A percentile compares a stretch with the other conserved stretches of the same genome.
phyloP scores from a whole-genome alignment of 2,888 invertebrate species.

The Parelbella ahira region DNA sequence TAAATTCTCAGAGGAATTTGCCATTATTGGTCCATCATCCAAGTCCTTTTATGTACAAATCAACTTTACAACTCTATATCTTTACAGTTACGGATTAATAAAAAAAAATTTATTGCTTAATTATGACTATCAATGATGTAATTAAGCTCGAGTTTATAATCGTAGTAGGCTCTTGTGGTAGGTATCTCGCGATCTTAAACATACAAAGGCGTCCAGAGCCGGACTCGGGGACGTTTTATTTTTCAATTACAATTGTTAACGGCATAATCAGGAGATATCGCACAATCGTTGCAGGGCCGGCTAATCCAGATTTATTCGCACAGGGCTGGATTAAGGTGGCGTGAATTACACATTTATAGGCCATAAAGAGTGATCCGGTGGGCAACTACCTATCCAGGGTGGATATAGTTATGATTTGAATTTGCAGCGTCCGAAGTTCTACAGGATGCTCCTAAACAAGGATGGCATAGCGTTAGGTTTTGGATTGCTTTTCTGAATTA shows the following conservation, averaged over 20 bases:
- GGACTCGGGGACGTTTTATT: slow-evolving; percentile 48
- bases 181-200: too few species aligned
- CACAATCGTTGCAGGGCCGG: slow-evolving; percentile 67
- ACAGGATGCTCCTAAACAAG: slow-evolving; percentile 25
- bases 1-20: too few species aligned
- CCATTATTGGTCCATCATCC: too few species aligned
- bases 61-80: too few species aligned
- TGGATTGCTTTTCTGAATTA: too few species aligned
- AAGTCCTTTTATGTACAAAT: too few species aligned
- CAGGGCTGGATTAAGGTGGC: slow-evolving; percentile 77
- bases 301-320: slow-evolving; percentile 78
- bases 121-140: too few species aligned
- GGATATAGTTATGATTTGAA: slow-evolving; percentile 69
- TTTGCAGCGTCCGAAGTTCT: slow-evolving; percentile 37
- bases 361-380: slow-evolving; percentile 80
- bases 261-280: slow-evolving; percentile 72
- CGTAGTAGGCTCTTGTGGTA: too few species aligned
- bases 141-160: too few species aligned
- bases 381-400: slow-evolving; percentile 63
- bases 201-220: slow-evolving; percentile 26
- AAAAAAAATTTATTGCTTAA: too few species aligned
- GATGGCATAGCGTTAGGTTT: too few species aligned
- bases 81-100: too few species aligned
- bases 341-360: slow-evolving; percentile 80
- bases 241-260: slow-evolving; percentile 79